Base-by-base conservation (phyloP, 2,888 invertebrate species). In the Lithosia quadra region DNA sequence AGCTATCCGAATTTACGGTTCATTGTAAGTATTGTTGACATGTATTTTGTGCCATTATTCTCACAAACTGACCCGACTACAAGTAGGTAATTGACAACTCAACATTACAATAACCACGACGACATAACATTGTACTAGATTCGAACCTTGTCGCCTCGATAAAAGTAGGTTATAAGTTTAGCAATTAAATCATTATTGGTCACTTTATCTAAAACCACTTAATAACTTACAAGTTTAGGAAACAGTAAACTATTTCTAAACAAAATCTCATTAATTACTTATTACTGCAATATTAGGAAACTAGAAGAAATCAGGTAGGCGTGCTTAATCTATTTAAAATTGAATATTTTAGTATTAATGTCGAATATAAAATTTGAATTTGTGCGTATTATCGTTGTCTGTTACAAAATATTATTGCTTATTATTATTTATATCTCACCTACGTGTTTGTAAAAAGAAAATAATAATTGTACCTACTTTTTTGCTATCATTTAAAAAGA, bases 231-330 rank as follows among this genome's bases (percentile, higher is more conserved):
- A 66, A 56, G 71, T 69, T 68, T 66, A 67, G 70, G 67, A 67
- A 62, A 69, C 28, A 69, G 58, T 73, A 34, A 18, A 65, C 56
- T 66, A 68, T 73, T 74, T 73, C 67, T 56, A 67, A 70, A 76
- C 21, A 36, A 33, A 65, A 59, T 63, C 65, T 67, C 33, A 76
- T 63, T 74, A 77, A 79, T 73, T 67, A 69, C 67, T 68, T 70
- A 55, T 69, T 72, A 71, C 71, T 43, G 55, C 63, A 79, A 72
- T 36, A 63, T 78, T 75, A 33, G 28, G 73, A 73, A 79, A 79
- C 55, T 55, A 39, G 33, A 34, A 58, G 33, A 69, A 68, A 65
- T 69, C 28, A 49, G n/a, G 55, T 56, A 65, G 55, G 59, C 68
- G 67, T 77, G 66, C 66, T 63, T 63, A 74, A 76, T 78, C 60